A percentile compares a stretch with the other conserved stretches of the same genome.
Conservation (phyloP, 2,797 vertebrate genomes). For the Smutsia temminckii region DNA sequence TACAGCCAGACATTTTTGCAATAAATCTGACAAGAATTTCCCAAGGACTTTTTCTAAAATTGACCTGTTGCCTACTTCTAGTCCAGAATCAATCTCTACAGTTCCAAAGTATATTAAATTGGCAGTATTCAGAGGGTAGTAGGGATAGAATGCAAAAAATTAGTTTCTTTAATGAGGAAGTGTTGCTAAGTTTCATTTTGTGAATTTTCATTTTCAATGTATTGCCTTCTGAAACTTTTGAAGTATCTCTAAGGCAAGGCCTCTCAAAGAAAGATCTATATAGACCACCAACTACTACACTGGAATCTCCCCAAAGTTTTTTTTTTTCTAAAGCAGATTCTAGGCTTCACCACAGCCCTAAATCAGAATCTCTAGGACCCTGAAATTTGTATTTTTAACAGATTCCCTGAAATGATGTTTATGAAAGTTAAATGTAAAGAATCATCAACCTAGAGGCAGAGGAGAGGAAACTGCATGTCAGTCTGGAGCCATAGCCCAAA, state of each 20-base stretch:
- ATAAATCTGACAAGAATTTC: background rate
- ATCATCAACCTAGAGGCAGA: background rate
- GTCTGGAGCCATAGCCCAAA: background rate
- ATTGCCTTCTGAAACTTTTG: background rate
- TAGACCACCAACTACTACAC: background rate
- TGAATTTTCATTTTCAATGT: background rate
- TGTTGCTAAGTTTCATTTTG: background rate
- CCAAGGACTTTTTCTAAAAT: conserved; percentile 22
- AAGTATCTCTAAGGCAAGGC: background rate
- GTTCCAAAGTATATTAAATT: background rate
- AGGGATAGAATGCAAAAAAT: background rate
- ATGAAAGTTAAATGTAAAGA: background rate
- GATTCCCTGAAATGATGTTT: background rate
- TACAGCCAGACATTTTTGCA: background rate
- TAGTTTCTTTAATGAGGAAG: background rate
- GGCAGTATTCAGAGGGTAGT: background rate
- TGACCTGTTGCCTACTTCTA: background rate
- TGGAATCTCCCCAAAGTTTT: background rate
- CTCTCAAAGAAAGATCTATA: background rate
- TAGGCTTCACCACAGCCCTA: background rate
- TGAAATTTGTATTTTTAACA: background rate
- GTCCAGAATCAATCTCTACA: background rate
- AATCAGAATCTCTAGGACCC: background rate
- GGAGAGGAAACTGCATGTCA: background rate
- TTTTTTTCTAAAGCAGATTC: background rate